Base-by-base conservation (phyloP, 1,140 invertebrate genomes). In the Meloidogyne exigua region DNA sequence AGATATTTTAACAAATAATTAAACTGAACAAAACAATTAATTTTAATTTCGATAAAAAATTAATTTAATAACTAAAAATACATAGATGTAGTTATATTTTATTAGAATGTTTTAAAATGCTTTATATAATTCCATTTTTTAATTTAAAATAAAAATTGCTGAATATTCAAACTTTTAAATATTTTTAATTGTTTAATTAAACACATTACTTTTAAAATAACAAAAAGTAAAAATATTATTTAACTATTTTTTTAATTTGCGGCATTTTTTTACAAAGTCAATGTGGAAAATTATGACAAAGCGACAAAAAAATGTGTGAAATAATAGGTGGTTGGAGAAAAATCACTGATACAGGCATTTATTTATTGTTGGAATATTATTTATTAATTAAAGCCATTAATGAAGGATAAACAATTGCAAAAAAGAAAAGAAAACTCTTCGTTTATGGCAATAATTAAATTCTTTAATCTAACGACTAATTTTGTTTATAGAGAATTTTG, bases 321-420 rank as follows among this genome's bases (percentile, higher is more conserved):
- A n/a, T n/a, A 49, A 49, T 57, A n/a, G 49, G 9, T 57, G 49
- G n/a, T 18, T n/a, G 49, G 13, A 49, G 9, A 57, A 57, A n/a
- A 57, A 57, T 57, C 49, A 57, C 18, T 57, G 49, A 57, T 57
- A 57, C 49, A 57, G n/a, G 49, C 49, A 57, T 57, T 57, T n/a
- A 15, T n/a, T 57, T 21, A 57, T 57, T 57, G 18, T 57, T 57
- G 49, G 49, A n/a, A 57, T n/a, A 44, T 44, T 44, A 57, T 15
- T 18, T 15, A 49, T n/a, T n/a, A 57, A 57, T 57, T n/a, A 57
- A 7, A n/a, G 49, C n/a, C 49, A 57, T 57, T 7, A 44, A 13
- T n/a, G 10, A 57, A 57, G 1, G 13, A 57, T 32, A 32, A 32
- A 32, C 28, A 32, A 32, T 7, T 32, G 28, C 28, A 32, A 32